phyloP scores from a whole-genome alignment of 2,888 invertebrate species.

The Meteorus colon region DNA sequence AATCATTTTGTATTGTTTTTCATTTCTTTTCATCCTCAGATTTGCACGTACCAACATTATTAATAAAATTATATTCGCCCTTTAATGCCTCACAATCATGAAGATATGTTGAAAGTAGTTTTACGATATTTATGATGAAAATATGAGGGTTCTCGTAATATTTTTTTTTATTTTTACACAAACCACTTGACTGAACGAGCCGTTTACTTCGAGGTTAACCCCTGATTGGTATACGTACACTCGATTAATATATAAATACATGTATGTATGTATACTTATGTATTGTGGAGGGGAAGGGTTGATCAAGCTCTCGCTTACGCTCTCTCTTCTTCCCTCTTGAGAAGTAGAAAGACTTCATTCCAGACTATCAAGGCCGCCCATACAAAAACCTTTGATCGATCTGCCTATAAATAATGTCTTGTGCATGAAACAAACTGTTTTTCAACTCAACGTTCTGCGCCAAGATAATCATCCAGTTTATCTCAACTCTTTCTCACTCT shows the following conservation, averaged over 20 bases:
- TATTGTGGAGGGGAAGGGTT: constrained; percentile 17
- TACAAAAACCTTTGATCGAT: constrained; percentile 42
- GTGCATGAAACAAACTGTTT: constrained; percentile 25
- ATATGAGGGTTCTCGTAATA: constrained; percentile 61
- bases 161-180: constrained; percentile 63
- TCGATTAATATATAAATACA: neutral
- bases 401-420: constrained; percentile 25
- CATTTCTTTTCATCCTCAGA: too few species aligned
- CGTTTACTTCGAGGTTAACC: constrained; percentile 46
- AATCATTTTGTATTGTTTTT: too few species aligned
- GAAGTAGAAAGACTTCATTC: constrained; percentile 32
- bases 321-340: neutral
- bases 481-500: constrained; percentile 3
- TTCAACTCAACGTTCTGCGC: constrained; percentile 2
- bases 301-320: constrained; percentile 24
- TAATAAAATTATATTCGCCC: constrained; percentile 63
- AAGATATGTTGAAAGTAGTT: constrained; percentile 72
- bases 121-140: constrained; percentile 63
- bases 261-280: neutral
- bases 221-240: constrained; percentile 24
- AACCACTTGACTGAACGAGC: constrained; percentile 57
- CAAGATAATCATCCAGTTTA: constrained; percentile 34
- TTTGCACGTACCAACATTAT: neutral
- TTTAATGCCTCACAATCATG: constrained; percentile 61
- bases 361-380: constrained; percentile 32